A percentile compares a stretch with the other conserved stretches of the same genome.
Evolutionary conservation across 2,797 vertebrate species (phyloP).

Genomic region (Pipistrellus kuhlii): DNA sequence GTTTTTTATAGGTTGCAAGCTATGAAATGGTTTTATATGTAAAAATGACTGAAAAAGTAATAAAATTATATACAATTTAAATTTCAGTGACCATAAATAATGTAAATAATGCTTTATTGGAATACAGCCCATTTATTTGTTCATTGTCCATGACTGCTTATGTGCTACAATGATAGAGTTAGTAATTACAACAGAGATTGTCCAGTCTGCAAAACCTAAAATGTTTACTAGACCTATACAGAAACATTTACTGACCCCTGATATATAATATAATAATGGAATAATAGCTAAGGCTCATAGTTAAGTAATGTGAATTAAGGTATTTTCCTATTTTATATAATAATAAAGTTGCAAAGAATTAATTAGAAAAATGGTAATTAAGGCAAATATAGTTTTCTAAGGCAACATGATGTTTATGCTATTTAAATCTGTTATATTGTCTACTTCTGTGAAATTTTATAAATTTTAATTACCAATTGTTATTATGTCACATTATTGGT

Average conservation of each 20-base stretch:
- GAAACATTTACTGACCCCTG: neutral
- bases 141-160: neutral
- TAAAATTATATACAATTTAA: neutral
- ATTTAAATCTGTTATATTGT: neutral
- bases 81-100: neutral
- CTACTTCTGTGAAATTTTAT: neutral
- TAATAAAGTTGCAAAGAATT: constrained; percentile 40
- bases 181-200: neutral
- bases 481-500: neutral
- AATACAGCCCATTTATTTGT: neutral
- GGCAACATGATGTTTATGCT: neutral
- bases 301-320: neutral
- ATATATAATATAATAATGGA: neutral
- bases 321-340: constrained; percentile 1
- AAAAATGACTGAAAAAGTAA: constrained; percentile 6
- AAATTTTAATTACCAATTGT: neutral
- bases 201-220: neutral
- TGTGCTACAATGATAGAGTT: neutral
- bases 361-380: constrained; percentile 9
- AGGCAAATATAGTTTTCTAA: neutral
- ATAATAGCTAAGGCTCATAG: neutral
- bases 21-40: neutral
- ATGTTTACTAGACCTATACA: neutral
- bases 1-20: neutral
- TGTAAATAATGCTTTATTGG: neutral